Evolutionary conservation across 2,797 vertebrate species (phyloP).

Genomic region (Anomalospiza imberbis): DNA sequence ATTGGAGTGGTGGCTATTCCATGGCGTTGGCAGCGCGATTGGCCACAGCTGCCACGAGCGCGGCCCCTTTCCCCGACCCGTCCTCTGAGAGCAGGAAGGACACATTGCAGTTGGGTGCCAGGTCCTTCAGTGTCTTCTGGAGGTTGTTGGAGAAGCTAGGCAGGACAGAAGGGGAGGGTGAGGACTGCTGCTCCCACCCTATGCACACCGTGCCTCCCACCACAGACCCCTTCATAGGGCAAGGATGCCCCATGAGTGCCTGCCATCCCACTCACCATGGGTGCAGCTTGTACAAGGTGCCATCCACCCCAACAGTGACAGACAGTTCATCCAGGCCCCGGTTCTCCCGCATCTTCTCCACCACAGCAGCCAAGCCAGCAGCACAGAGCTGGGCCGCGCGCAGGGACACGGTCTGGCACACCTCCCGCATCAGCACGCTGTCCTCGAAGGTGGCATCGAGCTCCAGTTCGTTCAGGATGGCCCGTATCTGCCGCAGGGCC

Average conservation of each 20-base stretch:
- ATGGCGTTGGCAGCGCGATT: neutral
- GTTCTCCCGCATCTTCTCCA: slow-evolving; percentile 77
- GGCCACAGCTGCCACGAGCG: slow-evolving; percentile 73
- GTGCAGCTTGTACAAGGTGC: slow-evolving; percentile 77
- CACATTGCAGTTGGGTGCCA: slow-evolving; percentile 71
- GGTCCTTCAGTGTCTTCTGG: slow-evolving; percentile 38
- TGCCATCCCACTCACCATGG: slow-evolving; percentile 65
- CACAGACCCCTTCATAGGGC: neutral
- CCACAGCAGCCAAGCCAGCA: slow-evolving; percentile 72
- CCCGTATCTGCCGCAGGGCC: slow-evolving; percentile 56
- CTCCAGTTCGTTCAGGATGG: slow-evolving; percentile 64
- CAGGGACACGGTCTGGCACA: slow-evolving; percentile 70
- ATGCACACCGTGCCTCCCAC: too few relatives aligned
- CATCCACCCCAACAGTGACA: slow-evolving; percentile 73
- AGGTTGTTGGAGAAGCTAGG: slow-evolving; percentile 71
- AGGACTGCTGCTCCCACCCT: neutral
- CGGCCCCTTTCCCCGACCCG: slow-evolving; percentile 76
- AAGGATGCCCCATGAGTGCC: neutral
- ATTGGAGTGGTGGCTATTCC: neutral
- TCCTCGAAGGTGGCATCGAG: slow-evolving; percentile 68
- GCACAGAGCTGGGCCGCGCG: slow-evolving; percentile 73
- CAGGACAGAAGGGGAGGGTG: neutral
- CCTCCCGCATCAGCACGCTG: slow-evolving; percentile 67
- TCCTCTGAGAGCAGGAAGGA: slow-evolving; percentile 74
- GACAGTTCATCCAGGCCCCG: slow-evolving; percentile 39